These are phyloP conservation scores for Achlya flavicornis DNA, from an alignment of 2,888 invertebrate species.

Conservation along the genomic window DNA sequence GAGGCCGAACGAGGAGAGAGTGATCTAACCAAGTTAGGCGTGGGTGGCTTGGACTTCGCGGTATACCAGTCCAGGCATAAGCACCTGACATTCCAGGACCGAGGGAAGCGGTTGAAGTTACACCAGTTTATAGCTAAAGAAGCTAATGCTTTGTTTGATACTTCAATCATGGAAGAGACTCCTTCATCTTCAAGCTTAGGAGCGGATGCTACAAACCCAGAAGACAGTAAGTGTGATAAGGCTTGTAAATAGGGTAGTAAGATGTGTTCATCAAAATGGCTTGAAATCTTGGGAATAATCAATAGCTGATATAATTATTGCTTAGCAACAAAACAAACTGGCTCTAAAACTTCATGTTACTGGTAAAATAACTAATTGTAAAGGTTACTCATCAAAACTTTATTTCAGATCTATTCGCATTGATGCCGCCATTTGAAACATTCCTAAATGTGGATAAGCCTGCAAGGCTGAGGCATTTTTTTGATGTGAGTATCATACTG, in stretches of 20 bases:
- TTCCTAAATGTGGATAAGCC: conserved; percentile 92
- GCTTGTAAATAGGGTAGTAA: background rate
- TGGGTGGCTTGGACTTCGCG: conserved; percentile 86
- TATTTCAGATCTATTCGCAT: conserved; percentile 88
- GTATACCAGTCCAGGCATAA: conserved; percentile 92
- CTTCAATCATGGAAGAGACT: conserved; percentile 73
- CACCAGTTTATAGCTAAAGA: conserved; percentile 95
- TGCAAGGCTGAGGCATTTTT: conserved; percentile 90
- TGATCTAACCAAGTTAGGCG: conserved; percentile 86
- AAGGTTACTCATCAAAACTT: background rate
- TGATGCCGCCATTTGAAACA: conserved; percentile 94
- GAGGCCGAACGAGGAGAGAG: conserved; percentile 92
- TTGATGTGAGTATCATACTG: conserved; percentile 86
- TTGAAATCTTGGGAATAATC: too few species aligned
- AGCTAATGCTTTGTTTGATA: conserved; percentile 89
- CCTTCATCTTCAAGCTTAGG: conserved; percentile 78
- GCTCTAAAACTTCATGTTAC: too few species aligned
- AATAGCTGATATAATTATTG: too few species aligned
- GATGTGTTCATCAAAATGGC: background rate
- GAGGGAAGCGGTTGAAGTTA: conserved; percentile 91
- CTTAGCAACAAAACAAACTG: too few species aligned
- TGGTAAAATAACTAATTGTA: too few species aligned
- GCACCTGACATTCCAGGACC: conserved; percentile 91
- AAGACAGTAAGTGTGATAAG: conserved; percentile 78
- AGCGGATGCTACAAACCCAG: conserved; percentile 78